phyloP scores from a whole-genome alignment of 2,888 invertebrate genomes.

The Strigamia transsilvanica region DNA sequence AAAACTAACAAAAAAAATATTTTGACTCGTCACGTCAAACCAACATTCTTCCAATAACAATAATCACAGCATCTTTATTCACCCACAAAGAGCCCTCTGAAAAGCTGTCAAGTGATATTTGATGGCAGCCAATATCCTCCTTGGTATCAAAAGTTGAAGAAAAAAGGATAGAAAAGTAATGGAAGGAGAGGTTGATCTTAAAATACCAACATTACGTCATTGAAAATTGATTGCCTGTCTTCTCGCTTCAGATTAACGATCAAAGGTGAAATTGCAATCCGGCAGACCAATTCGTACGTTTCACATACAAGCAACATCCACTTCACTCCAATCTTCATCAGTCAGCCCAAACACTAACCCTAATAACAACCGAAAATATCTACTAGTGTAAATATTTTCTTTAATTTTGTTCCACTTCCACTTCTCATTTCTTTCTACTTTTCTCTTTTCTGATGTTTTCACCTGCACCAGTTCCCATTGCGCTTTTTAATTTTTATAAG shows the following conservation, averaged over 20 bases:
- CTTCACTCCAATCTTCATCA: not conserved
- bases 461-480: slow-evolving; percentile 8
- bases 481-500: not conserved
- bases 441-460: not conserved
- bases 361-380: not conserved
- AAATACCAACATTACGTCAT: slow-evolving; percentile 49
- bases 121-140: slow-evolving; percentile 46
- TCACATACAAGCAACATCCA: slow-evolving; percentile 17
- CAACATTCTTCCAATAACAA: slow-evolving; percentile 35
- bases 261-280: slow-evolving; percentile 43
- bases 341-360: not conserved
- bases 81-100: slow-evolving; percentile 16
- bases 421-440: not conserved
- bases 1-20: not conserved
- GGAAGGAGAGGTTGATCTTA: not conserved
- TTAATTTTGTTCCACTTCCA: not conserved
- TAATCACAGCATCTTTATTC: slow-evolving; percentile 39
- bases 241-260: slow-evolving; percentile 39
- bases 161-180: not conserved
- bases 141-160: slow-evolving; percentile 3
- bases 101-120: slow-evolving; percentile 46
- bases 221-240: slow-evolving; percentile 49
- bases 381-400: not conserved
- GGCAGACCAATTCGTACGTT: slow-evolving; percentile 39
- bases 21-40: slow-evolving; percentile 11